These are phyloP conservation scores for Lysandra coridon DNA, from an alignment of 2,888 invertebrate genomes.

Conservation along the genomic window DNA sequence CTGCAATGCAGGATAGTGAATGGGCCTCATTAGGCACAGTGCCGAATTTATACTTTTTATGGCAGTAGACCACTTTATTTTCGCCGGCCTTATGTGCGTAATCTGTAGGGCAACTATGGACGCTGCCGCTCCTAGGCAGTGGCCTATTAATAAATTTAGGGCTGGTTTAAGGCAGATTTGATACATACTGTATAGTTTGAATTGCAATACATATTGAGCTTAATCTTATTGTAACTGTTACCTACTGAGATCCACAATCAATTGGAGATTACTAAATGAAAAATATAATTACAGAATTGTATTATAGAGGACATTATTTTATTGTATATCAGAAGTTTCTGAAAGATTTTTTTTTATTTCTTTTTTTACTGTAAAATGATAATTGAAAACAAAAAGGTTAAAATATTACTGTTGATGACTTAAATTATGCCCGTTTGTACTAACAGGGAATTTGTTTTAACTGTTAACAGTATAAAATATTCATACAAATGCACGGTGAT, in stretches of 20 bases:
- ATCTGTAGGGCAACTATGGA: too few relatives aligned
- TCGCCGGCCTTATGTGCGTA: too few relatives aligned
- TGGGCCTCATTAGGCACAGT: too few relatives aligned
- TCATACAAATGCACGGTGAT: background rate
- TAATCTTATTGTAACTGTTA: conserved; percentile 55
- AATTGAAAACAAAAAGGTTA: too few relatives aligned
- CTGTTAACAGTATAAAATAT: background rate
- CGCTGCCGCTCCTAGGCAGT: too few relatives aligned
- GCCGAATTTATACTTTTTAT: too few relatives aligned
- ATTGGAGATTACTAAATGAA: conserved; percentile 71
- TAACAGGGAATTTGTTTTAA: background rate
- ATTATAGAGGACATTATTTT: background rate
- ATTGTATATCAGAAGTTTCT: background rate
- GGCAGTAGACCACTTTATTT: too few relatives aligned
- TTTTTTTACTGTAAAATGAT: too few relatives aligned
- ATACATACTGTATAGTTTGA: conserved; percentile 41
- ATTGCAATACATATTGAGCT: conserved; percentile 57
- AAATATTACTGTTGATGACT: background rate
- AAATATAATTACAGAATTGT: background rate
- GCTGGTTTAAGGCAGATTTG: background rate
- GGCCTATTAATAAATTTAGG: too few relatives aligned
- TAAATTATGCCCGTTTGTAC: too few relatives aligned
- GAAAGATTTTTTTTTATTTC: background rate
- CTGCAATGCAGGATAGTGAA: too few relatives aligned
- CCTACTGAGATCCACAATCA: conserved; percentile 79